Percentiles rank a stretch among this genome's conserved stretches.
These are phyloP conservation scores for Trididemnum clinides DNA, from an alignment of 23 tunicate species.

Conservation along the genomic window DNA sequence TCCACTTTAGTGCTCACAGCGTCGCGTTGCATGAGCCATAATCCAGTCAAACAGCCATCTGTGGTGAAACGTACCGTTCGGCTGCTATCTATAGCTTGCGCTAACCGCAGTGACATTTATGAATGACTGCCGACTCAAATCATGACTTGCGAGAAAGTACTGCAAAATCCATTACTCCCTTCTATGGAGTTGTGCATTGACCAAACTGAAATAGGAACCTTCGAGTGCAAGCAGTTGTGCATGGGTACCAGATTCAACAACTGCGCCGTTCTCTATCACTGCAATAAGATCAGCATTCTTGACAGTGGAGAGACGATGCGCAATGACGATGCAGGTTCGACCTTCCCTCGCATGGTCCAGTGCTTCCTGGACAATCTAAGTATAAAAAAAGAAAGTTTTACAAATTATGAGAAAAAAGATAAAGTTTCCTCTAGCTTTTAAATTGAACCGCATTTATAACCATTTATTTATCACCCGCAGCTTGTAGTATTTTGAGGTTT, in stretches of 20 bases:
- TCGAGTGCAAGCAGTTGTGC: constrained; percentile 48
- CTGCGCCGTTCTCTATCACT: constrained; percentile 79
- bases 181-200: constrained; percentile 67
- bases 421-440: too few relatives aligned
- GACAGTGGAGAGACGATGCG: constrained; percentile 80
- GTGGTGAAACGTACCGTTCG: too few relatives aligned
- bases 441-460: not conserved
- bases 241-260: constrained; percentile 74
- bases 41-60: too few relatives aligned
- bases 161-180: too few relatives aligned
- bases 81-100: too few relatives aligned
- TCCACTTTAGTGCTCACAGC: too few relatives aligned
- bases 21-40: too few relatives aligned
- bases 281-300: constrained; percentile 76
- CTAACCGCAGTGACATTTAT: too few relatives aligned
- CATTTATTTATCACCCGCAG: too few relatives aligned
- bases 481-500: too few relatives aligned
- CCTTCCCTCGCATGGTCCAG: constrained; percentile 70
- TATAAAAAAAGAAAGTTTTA: not conserved
- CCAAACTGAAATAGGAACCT: constrained; percentile 74
- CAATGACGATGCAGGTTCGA: constrained; percentile 75
- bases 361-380: constrained; percentile 82
- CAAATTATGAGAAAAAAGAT: not conserved
- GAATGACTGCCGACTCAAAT: too few relatives aligned
- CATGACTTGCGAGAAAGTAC: too few relatives aligned